phyloP scores from a whole-genome alignment of 2,113 vertebrate genomes.

The Varanus komodoensis region DNA sequence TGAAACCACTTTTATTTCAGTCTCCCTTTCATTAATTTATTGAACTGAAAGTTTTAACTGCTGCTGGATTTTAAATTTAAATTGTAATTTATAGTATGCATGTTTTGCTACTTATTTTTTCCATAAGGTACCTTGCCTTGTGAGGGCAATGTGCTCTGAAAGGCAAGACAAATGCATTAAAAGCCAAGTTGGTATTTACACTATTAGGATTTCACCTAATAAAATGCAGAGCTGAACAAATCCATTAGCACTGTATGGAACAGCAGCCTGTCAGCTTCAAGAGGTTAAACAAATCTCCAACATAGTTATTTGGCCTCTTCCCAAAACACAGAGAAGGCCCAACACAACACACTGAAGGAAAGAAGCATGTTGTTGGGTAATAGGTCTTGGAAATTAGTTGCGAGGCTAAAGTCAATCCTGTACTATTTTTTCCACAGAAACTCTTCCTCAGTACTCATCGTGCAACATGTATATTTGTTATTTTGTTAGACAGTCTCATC shows the following conservation, averaged over 20 bases:
- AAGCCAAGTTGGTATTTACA: not conserved
- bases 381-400: not conserved
- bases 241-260: constrained; percentile 42
- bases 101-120: not conserved
- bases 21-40: not conserved
- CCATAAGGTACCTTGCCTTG: no score
- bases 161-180: no score
- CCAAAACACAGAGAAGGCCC: constrained; percentile 65
- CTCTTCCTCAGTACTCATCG: not conserved
- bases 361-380: not conserved
- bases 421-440: not conserved
- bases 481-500: not conserved
- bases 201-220: not conserved
- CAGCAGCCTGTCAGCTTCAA: constrained; percentile 37
- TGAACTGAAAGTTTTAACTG: not conserved
- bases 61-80: no score
- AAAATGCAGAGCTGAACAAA: not conserved
- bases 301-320: constrained; percentile 64
- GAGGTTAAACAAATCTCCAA: constrained; percentile 62
- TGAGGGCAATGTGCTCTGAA: no score
- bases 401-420: not conserved
- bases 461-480: no score
- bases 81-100: not conserved
- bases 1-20: not conserved
- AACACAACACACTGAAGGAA: not conserved